These are phyloP conservation scores for Bemisia tabaci DNA, from an alignment of 1,140 invertebrate species.

Conservation along the genomic window DNA sequence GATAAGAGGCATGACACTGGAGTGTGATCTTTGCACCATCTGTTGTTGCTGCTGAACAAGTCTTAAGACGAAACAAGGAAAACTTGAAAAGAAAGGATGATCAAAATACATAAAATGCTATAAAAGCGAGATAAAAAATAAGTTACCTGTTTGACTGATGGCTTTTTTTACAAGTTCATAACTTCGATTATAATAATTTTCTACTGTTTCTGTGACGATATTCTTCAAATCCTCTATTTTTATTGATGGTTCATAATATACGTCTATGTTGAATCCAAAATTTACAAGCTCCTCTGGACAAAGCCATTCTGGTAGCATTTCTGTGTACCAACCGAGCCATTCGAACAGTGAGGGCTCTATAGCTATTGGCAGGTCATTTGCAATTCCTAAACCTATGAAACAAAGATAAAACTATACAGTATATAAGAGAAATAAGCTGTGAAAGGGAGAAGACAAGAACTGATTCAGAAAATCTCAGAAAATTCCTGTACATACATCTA, in stretches of 20 bases:
- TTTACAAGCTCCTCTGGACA: slow-evolving; percentile 50
- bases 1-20: too few relatives aligned
- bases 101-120: too few relatives aligned
- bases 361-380: slow-evolving; percentile 39
- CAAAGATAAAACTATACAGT: slow-evolving; percentile 9
- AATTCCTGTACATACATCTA: too few relatives aligned
- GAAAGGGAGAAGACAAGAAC: too few relatives aligned
- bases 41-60: too few relatives aligned
- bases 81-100: too few relatives aligned
- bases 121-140: too few relatives aligned
- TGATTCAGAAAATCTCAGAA: too few relatives aligned
- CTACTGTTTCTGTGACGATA: slow-evolving; percentile 40
- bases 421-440: too few relatives aligned
- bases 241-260: slow-evolving; percentile 50
- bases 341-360: slow-evolving; percentile 85
- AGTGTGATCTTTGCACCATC: too few relatives aligned
- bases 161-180: slow-evolving; percentile 34
- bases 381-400: slow-evolving; percentile 35
- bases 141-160: slow-evolving; percentile 21
- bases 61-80: too few relatives aligned
- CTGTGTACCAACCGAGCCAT: slow-evolving; percentile 81
- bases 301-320: slow-evolving; percentile 66
- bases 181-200: slow-evolving; percentile 61
- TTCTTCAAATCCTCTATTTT: slow-evolving; percentile 38
- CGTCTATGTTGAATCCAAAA: slow-evolving; percentile 63